Conservation (phyloP, 1,140 invertebrate species). For the Elysia chlorotica region DNA sequence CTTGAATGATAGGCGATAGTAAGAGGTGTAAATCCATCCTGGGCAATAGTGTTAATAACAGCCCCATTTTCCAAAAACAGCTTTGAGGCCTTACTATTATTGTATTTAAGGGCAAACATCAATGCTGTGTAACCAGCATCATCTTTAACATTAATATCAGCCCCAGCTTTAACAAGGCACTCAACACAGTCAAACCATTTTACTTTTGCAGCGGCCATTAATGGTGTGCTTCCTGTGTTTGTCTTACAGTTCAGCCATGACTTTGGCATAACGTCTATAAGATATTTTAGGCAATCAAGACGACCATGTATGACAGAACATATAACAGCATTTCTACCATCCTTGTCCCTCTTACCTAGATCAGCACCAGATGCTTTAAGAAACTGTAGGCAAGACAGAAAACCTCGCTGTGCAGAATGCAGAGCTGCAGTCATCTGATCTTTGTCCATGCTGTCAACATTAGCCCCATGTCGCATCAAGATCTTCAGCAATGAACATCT, state of each 20-base stretch:
- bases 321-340: constrained; percentile 6
- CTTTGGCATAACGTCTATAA: neutral
- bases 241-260: constrained; percentile 2
- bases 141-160: constrained; percentile 6
- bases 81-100: neutral
- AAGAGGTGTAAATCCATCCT: neutral
- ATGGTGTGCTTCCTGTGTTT: neutral
- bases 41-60: neutral
- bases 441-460: neutral
- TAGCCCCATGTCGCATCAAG: neutral
- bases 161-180: neutral
- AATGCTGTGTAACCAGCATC: constrained; percentile 4
- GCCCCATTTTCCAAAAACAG: constrained; percentile 1
- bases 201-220: constrained; percentile 4
- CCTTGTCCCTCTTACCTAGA: neutral
- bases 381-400: neutral
- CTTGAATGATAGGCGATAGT: neutral
- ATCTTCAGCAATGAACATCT: too few relatives aligned
- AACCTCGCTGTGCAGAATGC: constrained; percentile 1
- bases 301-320: neutral
- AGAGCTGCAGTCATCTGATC: constrained; percentile 3
- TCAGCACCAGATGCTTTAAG: neutral
- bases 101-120: constrained; percentile 1
- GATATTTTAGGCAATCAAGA: neutral
- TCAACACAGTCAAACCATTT: neutral